Conservation (phyloP, 2,888 invertebrate species). For the Rhingia rostrata region DNA sequence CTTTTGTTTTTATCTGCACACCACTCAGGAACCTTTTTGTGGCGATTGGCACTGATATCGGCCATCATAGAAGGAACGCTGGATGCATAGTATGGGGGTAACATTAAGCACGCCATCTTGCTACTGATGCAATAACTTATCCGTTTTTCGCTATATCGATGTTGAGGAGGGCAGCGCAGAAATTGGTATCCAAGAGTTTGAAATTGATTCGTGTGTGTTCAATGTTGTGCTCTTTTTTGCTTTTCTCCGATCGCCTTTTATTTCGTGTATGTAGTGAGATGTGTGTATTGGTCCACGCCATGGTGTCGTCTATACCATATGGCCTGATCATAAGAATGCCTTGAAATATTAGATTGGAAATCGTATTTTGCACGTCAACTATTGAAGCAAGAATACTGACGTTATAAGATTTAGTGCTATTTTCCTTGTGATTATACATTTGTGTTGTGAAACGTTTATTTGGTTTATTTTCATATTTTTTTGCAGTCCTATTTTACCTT, state of each 20-base stretch:
- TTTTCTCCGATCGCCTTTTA: slow-evolving; percentile 37
- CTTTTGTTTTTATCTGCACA: slow-evolving; percentile 28
- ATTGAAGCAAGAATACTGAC: background rate
- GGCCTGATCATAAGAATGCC: slow-evolving; percentile 4
- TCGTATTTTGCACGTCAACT: slow-evolving; percentile 9
- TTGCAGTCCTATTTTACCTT: slow-evolving; percentile 64
- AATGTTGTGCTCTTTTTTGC: slow-evolving; percentile 1
- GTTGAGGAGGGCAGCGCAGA: slow-evolving; percentile 12
- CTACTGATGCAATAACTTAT: slow-evolving; percentile 63
- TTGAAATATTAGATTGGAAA: slow-evolving; percentile 42
- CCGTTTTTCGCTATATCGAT: slow-evolving; percentile 37
- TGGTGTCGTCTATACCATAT: slow-evolving; percentile 21
- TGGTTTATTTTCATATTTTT: no score
- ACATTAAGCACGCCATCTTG: slow-evolving; percentile 49
- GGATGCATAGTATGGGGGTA: slow-evolving; percentile 13
- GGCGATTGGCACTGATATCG: slow-evolving; percentile 44
- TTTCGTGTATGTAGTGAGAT: slow-evolving; percentile 5
- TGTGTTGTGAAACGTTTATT: no score
- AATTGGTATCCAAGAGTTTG: slow-evolving; percentile 23
- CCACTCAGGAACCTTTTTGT: slow-evolving; percentile 5
- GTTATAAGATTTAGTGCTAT: background rate
- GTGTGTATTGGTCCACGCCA: slow-evolving; percentile 3
- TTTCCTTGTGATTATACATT: no score
- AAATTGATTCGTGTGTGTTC: slow-evolving; percentile 24
- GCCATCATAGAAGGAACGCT: slow-evolving; percentile 1